Conservation (phyloP, 2,113 vertebrate genomes). For the Kryptolebias marmoratus region DNA sequence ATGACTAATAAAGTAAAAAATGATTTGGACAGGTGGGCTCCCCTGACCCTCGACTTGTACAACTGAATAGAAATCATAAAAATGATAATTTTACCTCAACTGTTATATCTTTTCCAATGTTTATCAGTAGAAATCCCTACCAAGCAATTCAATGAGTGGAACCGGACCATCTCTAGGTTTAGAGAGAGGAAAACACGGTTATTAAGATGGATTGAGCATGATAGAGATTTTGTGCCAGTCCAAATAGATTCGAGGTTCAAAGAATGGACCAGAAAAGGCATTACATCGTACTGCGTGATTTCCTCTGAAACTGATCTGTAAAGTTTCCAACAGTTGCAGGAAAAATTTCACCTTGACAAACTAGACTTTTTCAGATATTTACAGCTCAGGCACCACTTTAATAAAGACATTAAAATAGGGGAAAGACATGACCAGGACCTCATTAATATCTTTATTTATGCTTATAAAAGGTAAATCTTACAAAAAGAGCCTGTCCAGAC, state of each 20-base stretch:
- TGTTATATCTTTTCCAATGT: not conserved
- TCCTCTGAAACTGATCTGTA: too few species aligned
- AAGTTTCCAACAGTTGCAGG: too few species aligned
- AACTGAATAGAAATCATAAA: slow-evolving; percentile 6
- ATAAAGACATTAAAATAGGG: not conserved
- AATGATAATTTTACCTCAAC: not conserved
- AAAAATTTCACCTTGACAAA: not conserved
- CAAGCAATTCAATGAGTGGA: not conserved
- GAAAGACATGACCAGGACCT: not conserved
- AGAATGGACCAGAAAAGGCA: too few species aligned
- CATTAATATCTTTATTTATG: not conserved
- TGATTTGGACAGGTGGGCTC: not conserved
- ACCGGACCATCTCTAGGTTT: not conserved
- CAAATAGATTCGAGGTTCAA: too few species aligned
- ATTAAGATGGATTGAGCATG: too few species aligned
- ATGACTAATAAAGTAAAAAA: not conserved
- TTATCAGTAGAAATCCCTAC: not conserved
- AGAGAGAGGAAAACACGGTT: not conserved
- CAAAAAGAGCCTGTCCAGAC: not conserved
- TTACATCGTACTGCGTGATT: too few species aligned
- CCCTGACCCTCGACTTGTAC: not conserved
- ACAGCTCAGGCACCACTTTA: not conserved
- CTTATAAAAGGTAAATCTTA: not conserved
- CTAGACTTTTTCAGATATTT: not conserved
- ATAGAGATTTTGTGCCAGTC: too few species aligned